These are phyloP conservation scores for Blastomussa wellsi DNA, from an alignment of 92 coral and sea anemone species.

Conservation along the genomic window DNA sequence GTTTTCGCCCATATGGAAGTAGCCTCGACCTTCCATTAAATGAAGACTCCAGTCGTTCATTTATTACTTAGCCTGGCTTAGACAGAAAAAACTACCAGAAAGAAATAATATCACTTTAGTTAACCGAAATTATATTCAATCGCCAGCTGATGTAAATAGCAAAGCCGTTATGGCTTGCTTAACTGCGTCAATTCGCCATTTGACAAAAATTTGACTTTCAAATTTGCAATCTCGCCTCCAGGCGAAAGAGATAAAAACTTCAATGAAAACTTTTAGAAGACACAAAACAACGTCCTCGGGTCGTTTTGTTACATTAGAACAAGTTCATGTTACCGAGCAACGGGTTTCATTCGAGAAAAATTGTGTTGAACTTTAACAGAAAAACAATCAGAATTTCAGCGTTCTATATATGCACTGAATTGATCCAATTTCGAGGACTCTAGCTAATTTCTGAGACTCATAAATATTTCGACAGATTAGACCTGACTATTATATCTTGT, in stretches of 20 bases:
- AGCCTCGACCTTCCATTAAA: not conserved
- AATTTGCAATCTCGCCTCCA: constrained; percentile 26
- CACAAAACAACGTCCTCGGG: constrained; percentile 6
- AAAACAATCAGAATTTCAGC: not conserved
- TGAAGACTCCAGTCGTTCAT: not conserved
- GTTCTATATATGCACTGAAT: not conserved
- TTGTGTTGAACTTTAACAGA: not conserved
- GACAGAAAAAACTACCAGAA: not conserved
- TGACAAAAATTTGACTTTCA: constrained; percentile 41
- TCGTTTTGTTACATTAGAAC: constrained; percentile 39
- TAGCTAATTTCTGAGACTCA: constrained; percentile 5
- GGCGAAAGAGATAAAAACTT: constrained; percentile 24
- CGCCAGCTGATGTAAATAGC: constrained; percentile 22
- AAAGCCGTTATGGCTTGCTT: constrained; percentile 8
- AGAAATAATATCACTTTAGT: not conserved
- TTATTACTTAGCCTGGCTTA: not conserved
- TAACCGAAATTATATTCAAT: not conserved
- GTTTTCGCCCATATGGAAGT: not conserved
- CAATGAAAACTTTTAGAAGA: constrained; percentile 4
- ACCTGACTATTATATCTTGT: constrained; percentile 10
- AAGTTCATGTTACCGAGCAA: constrained; percentile 41
- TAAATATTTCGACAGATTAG: not conserved
- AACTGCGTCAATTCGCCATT: not conserved
- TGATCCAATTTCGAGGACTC: not conserved
- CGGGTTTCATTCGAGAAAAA: constrained; percentile 12